A percentile compares a stretch with the other conserved stretches of the same genome.
Evolutionary conservation across 2,113 vertebrate genomes (phyloP).

Genomic region (Taxidea taxus): DNA sequence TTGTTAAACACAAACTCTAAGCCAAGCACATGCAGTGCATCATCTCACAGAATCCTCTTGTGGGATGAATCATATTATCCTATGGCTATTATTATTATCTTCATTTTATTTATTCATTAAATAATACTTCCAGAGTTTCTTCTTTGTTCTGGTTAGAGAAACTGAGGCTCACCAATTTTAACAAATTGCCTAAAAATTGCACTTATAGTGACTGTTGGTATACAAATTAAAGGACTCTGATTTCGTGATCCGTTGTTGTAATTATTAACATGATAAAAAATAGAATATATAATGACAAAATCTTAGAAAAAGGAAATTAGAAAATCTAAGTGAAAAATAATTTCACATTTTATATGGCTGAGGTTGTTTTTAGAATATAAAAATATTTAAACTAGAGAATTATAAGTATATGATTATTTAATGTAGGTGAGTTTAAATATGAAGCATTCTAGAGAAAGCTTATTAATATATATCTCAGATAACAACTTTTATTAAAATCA

Average conservation of each 20-base stretch:
- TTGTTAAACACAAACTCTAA: background rate
- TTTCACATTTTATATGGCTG: background rate
- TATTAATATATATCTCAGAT: background rate
- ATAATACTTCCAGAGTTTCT: background rate
- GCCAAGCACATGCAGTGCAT: background rate
- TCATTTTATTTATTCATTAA: background rate
- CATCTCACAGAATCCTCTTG: background rate
- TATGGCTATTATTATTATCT: background rate
- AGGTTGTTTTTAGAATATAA: background rate
- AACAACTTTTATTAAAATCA: background rate
- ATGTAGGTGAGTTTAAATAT: background rate
- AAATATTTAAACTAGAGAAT: background rate
- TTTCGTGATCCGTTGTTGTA: background rate
- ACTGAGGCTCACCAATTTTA: background rate
- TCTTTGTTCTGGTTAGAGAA: background rate
- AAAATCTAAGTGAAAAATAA: background rate
- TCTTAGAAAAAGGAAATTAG: background rate
- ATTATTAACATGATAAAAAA: background rate
- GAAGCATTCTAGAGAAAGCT: background rate
- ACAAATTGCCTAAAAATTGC: background rate
- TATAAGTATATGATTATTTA: background rate
- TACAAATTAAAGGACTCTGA: background rate
- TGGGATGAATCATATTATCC: background rate
- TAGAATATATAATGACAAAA: background rate
- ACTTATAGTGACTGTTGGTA: background rate